Evolutionary conservation across 2,797 vertebrate genomes (phyloP).

Genomic region (Molossus alvarezi): DNA sequence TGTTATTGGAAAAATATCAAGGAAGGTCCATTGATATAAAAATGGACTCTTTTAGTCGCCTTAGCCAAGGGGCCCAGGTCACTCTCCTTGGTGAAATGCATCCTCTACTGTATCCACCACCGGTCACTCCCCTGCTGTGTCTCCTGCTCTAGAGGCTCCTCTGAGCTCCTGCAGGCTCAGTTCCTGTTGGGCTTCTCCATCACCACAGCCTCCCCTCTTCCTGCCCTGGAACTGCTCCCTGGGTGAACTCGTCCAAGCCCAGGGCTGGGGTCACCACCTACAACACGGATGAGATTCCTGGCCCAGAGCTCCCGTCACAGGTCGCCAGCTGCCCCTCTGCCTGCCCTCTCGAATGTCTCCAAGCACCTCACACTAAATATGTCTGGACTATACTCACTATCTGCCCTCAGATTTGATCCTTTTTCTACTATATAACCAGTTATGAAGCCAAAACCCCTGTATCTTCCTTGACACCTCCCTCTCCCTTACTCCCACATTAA

Average conservation of each 20-base stretch:
- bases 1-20: too few species aligned
- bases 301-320: too few species aligned
- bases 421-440: not conserved
- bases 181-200: not conserved
- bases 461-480: not conserved
- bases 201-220: too few species aligned
- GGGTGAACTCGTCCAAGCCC: fast-evolving
- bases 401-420: not conserved
- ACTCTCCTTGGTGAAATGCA: not conserved
- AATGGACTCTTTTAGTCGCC: too few species aligned
- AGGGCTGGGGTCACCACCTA: not conserved
- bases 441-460: not conserved
- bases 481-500: not conserved
- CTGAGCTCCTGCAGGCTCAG: not conserved
- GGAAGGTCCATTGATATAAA: too few species aligned
- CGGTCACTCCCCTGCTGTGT: not conserved
- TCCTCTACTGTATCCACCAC: not conserved
- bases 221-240: not conserved
- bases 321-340: not conserved
- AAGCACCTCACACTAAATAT: not conserved
- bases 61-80: too few species aligned
- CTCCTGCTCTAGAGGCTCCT: not conserved
- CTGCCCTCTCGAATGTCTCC: not conserved
- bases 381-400: not conserved
- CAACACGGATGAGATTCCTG: not conserved